Percentiles rank a stretch among this genome's conserved stretches.
Evolutionary conservation across 1,140 invertebrate species (phyloP).

Genomic region (Dufourea novaeangliae): DNA sequence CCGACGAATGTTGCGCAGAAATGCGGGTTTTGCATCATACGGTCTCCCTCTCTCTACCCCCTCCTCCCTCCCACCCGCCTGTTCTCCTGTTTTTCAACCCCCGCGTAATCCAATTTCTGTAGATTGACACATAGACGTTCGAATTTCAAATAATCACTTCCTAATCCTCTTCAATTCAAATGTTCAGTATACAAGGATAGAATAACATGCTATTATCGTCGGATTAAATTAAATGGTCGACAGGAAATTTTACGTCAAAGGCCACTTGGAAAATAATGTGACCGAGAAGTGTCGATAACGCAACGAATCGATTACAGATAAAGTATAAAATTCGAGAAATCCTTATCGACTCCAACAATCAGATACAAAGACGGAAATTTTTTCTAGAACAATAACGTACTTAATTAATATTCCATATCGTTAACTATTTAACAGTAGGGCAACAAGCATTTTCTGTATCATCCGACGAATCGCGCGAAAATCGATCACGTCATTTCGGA

Average conservation of each 20-base stretch:
- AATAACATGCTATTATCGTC: not conserved
- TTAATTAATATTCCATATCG: not conserved
- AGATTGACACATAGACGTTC: constrained; percentile 37
- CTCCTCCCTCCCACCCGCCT: not conserved
- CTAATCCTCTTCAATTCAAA: not conserved
- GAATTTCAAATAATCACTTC: constrained; percentile 49
- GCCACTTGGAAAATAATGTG: not conserved
- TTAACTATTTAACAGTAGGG: not conserved
- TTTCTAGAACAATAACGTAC: not conserved
- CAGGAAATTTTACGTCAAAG: too few species aligned
- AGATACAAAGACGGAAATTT: too few species aligned
- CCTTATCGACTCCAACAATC: not conserved
- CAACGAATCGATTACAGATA: not conserved
- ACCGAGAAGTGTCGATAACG: not conserved
- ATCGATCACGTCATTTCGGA: constrained; percentile 34
- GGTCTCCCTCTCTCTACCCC: constrained; percentile 26
- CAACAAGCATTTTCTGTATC: too few species aligned
- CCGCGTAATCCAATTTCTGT: constrained; percentile 75
- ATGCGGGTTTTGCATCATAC: constrained; percentile 68
- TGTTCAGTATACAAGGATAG: not conserved
- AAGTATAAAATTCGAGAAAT: not conserved
- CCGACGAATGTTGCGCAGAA: constrained; percentile 71
- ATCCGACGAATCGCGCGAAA: not conserved
- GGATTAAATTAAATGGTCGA: not conserved
- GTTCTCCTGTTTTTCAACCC: constrained; percentile 64